Conservation (phyloP, 2,113 vertebrate genomes). For the Ceuthmochares aereus region DNA sequence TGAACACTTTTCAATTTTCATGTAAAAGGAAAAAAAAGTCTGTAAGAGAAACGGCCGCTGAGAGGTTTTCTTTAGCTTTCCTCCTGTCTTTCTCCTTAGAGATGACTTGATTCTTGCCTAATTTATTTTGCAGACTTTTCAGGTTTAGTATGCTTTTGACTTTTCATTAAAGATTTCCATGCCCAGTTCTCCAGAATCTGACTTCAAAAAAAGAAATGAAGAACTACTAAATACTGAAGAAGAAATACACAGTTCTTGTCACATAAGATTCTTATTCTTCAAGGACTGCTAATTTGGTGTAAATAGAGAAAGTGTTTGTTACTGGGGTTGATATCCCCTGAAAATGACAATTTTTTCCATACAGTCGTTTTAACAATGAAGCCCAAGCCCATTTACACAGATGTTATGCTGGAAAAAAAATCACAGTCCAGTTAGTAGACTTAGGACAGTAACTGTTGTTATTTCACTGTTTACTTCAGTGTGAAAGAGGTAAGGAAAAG, state of each 20-base stretch:
- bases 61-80: not conserved
- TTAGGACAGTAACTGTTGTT: not conserved
- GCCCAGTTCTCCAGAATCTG: not conserved
- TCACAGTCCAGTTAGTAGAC: not conserved
- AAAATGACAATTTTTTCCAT: not conserved
- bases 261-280: not conserved
- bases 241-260: not conserved
- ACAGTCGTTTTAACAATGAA: not conserved
- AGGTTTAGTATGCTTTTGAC: not conserved
- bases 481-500: not conserved
- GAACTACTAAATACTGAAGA: not conserved
- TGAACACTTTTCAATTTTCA: slow-evolving; percentile 72
- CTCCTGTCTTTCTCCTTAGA: not conserved
- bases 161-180: slow-evolving; percentile 17
- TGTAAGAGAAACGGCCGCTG: slow-evolving; percentile 70
- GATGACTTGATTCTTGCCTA: not conserved
- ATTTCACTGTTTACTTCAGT: not conserved
- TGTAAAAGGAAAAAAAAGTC: slow-evolving; percentile 58
- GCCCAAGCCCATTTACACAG: not conserved
- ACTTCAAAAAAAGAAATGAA: not conserved
- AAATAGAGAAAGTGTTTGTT: not conserved
- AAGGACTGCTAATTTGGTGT: not conserved
- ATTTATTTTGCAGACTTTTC: not conserved
- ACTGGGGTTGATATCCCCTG: not conserved
- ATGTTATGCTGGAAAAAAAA: not conserved